Conservation (phyloP, 2,113 vertebrate genomes). For the Tachysurus vachellii region DNA sequence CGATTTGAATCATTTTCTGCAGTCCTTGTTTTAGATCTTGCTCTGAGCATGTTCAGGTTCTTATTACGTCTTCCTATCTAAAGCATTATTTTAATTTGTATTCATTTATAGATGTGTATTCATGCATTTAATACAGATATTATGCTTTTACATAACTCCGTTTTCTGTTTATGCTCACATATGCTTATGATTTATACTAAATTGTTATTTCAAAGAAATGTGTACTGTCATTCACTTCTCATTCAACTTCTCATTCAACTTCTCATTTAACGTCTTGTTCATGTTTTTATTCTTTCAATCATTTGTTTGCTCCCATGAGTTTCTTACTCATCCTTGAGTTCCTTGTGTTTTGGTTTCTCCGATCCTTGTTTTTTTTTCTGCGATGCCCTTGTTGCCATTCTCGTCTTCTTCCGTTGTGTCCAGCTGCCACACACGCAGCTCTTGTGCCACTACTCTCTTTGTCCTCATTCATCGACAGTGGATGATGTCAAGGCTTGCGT, state of each 20-base stretch:
- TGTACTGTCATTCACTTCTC: conserved; percentile 15
- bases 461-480: conserved; percentile 69
- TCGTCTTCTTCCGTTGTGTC: conserved; percentile 48
- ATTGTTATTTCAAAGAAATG: background rate
- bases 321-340: background rate
- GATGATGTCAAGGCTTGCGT: conserved; percentile 80
- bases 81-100: background rate
- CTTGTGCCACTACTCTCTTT: conserved; percentile 60
- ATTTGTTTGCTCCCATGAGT: conserved; percentile 17
- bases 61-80: background rate
- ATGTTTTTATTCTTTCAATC: conserved; percentile 17
- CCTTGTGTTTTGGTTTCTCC: background rate
- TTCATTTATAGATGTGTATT: background rate
- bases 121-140: background rate
- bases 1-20: background rate
- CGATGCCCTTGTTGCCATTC: conserved; percentile 40
- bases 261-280: conserved; percentile 11
- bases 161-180: background rate
- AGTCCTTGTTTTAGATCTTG: background rate
- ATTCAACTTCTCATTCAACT: conserved; percentile 9
- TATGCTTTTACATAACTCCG: background rate
- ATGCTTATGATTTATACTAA: conserved; percentile 10
- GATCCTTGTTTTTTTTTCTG: background rate
- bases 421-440: conserved; percentile 22
- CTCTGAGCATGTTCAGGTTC: conserved; percentile 3